These are phyloP conservation scores for Unio pictorum DNA, from an alignment of 2,888 invertebrate genomes.

Conservation along the genomic window DNA sequence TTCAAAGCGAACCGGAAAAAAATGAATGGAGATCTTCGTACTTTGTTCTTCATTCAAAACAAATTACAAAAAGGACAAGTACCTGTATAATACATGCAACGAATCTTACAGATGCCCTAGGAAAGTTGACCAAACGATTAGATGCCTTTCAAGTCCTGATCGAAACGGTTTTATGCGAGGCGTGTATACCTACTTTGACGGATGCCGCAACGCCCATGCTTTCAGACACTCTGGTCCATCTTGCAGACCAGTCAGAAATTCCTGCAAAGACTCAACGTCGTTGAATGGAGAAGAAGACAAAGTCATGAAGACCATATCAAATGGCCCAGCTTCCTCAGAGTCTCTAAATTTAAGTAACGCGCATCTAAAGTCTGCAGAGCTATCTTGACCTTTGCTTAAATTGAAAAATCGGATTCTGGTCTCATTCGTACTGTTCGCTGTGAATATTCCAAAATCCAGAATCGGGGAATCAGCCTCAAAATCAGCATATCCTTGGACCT, in stretches of 20 bases:
- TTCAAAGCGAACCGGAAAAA: too few species aligned
- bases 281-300: slow-evolving; percentile 20
- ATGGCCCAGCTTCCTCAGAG: slow-evolving; percentile 18
- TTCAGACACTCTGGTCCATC: slow-evolving; percentile 20
- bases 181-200: slow-evolving; percentile 18
- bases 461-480: slow-evolving; percentile 19
- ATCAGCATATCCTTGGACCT: slow-evolving; percentile 27
- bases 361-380: slow-evolving; percentile 27
- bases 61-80: too few species aligned
- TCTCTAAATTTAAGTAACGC: slow-evolving; percentile 31
- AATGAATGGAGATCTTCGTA: too few species aligned
- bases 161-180: background rate
- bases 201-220: slow-evolving; percentile 25
- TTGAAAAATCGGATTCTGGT: slow-evolving; percentile 27
- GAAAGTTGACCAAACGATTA: background rate
- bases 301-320: slow-evolving; percentile 29
- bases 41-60: too few species aligned
- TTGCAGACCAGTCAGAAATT: slow-evolving; percentile 23
- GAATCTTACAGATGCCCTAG: too few species aligned
- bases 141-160: background rate
- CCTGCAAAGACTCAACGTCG: slow-evolving; percentile 14
- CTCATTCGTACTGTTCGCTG: slow-evolving; percentile 14
- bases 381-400: slow-evolving; percentile 26
- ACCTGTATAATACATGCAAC: too few species aligned
- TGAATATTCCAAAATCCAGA: slow-evolving; percentile 7